phyloP scores from a whole-genome alignment of 2,888 invertebrate species.

The Allacma fusca region DNA sequence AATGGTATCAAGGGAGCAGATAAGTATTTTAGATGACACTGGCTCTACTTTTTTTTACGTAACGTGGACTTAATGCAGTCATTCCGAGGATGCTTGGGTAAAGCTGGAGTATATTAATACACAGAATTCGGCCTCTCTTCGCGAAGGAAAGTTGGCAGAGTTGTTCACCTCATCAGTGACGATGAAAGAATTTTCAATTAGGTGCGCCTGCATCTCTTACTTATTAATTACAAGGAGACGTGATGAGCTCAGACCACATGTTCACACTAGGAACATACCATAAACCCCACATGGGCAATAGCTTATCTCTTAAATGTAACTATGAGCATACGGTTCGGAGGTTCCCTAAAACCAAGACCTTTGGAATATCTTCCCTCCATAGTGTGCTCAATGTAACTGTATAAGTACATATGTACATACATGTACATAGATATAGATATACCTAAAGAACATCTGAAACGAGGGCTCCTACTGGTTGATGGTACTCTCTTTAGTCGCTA shows the following conservation, averaged over 20 bases:
- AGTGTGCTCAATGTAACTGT: background rate
- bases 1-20: too few species aligned
- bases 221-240: background rate
- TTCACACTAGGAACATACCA: constrained; percentile 10
- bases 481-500: background rate
- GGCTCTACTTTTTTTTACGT: too few species aligned
- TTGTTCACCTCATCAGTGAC: constrained; percentile 4
- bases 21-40: too few species aligned
- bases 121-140: too few species aligned
- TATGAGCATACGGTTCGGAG: too few species aligned
- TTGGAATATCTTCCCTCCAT: background rate
- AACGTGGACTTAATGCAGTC: too few species aligned
- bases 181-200: constrained; percentile 43
- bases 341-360: too few species aligned
- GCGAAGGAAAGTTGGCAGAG: constrained; percentile 5
- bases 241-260: constrained; percentile 9
- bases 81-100: too few species aligned
- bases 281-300: constrained; percentile 12
- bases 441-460: background rate
- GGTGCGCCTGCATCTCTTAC: constrained; percentile 17
- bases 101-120: too few species aligned
- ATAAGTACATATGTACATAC: too few species aligned
- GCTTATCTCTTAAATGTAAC: background rate
- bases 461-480: too few species aligned
- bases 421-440: too few species aligned